A percentile compares a stretch with the other conserved stretches of the same genome.
These are phyloP conservation scores for Tetramorium parvispinum DNA, from an alignment of 1,140 invertebrate genomes.

Conservation along the genomic window DNA sequence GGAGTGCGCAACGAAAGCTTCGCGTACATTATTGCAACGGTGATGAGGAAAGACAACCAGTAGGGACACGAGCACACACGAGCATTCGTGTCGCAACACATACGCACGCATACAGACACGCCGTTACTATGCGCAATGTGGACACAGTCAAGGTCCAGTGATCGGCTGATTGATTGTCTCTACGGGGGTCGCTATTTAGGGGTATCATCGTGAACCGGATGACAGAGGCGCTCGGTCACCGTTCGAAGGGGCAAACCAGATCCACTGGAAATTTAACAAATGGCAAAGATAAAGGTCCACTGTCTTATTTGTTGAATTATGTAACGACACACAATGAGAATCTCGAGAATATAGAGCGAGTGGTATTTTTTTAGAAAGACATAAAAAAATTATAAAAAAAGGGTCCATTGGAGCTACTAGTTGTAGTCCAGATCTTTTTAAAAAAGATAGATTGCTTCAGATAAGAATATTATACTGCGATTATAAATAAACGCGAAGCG, in stretches of 20 bases:
- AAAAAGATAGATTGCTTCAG: not conserved
- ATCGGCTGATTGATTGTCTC: slow-evolving; percentile 85
- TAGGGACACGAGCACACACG: slow-evolving; percentile 27
- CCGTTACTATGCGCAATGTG: slow-evolving; percentile 83
- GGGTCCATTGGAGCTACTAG: too few species aligned
- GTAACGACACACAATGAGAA: not conserved
- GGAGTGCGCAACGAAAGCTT: slow-evolving; percentile 50
- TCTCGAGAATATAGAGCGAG: not conserved
- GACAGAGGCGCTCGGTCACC: slow-evolving; percentile 66
- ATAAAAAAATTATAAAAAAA: not conserved
- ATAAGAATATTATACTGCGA: not conserved
- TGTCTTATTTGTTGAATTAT: not conserved
- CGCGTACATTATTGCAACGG: slow-evolving; percentile 52
- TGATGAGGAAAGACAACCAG: slow-evolving; percentile 65
- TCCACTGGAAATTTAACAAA: slow-evolving; percentile 31
- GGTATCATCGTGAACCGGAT: slow-evolving; percentile 82
- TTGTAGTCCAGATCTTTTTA: not conserved
- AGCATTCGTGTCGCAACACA: slow-evolving; percentile 10
- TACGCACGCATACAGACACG: not conserved
- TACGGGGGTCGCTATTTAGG: slow-evolving; percentile 83
- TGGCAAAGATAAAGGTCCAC: not conserved
- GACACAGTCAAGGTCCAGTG: slow-evolving; percentile 85
- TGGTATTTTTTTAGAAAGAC: not conserved
- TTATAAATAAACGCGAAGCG: not conserved
- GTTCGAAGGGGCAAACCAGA: slow-evolving; percentile 53